Evolutionary conservation across 2,888 invertebrate species (phyloP).

Genomic region (Phalera bucephala): DNA sequence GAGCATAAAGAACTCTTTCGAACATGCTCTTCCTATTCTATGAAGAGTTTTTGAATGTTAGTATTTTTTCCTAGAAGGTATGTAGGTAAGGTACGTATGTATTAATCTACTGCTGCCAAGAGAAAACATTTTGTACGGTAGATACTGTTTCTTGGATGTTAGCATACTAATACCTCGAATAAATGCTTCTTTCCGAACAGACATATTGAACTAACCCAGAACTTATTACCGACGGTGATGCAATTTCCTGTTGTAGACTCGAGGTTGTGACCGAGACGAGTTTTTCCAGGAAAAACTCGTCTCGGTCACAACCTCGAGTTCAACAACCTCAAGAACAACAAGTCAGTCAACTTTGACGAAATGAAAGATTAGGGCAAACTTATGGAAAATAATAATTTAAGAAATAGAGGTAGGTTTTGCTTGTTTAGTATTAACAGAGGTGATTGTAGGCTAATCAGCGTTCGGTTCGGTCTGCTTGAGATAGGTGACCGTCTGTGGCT

Average conservation of each 20-base stretch:
- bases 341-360: constrained; percentile 60
- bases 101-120: too few relatives aligned
- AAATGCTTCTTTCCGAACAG: too few relatives aligned
- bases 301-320: constrained; percentile 87
- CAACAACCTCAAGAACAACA: constrained; percentile 88
- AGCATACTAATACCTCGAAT: too few relatives aligned
- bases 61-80: too few relatives aligned
- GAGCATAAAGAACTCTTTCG: constrained; percentile 77
- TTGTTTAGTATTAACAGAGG: too few relatives aligned
- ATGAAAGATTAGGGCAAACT: constrained; percentile 11
- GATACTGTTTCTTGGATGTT: too few relatives aligned
- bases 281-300: constrained; percentile 78
- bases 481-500: too few relatives aligned
- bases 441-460: too few relatives aligned
- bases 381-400: constrained; percentile 20
- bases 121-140: background rate
- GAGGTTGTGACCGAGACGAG: constrained; percentile 84
- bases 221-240: constrained; percentile 52
- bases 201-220: constrained; percentile 17
- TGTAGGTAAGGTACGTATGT: constrained; percentile 72
- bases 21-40: constrained; percentile 89
- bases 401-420: too few relatives aligned
- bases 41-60: constrained; percentile 88
- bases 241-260: constrained; percentile 85
- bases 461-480: too few relatives aligned